phyloP scores from a whole-genome alignment of 2,113 vertebrate genomes.

The Meleagris gallopavo region DNA sequence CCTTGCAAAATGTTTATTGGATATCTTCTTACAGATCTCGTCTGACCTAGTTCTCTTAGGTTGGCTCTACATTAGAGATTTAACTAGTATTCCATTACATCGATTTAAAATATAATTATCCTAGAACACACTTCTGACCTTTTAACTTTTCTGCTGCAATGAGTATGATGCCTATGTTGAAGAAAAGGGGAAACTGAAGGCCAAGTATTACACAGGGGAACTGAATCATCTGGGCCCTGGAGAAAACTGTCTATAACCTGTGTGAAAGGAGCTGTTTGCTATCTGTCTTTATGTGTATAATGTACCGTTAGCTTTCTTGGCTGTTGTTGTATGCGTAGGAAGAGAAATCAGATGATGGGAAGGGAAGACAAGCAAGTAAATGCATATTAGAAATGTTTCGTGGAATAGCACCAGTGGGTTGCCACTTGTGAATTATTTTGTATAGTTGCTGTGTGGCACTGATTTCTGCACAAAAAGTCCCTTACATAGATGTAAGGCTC shows the following conservation, averaged over 20 bases:
- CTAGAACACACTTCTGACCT: conserved; percentile 1
- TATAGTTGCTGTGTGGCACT: neutral
- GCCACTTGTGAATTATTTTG: neutral
- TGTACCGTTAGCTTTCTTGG: neutral
- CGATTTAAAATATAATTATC: neutral
- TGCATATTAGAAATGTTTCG: neutral
- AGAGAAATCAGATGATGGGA: neutral
- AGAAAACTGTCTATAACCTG: neutral
- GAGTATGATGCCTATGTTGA: neutral
- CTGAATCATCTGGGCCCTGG: neutral
- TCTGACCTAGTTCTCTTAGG: neutral
- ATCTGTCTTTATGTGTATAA: neutral
- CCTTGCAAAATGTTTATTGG: neutral
- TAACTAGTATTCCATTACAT: neutral
- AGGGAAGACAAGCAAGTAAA: neutral
- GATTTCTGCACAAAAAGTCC: neutral
- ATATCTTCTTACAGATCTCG: neutral
- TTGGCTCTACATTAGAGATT: neutral
- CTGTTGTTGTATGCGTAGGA: neutral
- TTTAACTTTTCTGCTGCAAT: neutral
- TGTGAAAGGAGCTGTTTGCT: neutral
- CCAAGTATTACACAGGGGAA: neutral
- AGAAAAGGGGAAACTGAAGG: neutral
- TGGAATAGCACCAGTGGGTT: neutral
- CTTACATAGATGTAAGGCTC: fast-evolving